A percentile compares a stretch with the other conserved stretches of the same genome.
phyloP scores from a whole-genome alignment of 1,140 invertebrate species.

The Micrasema minimum region DNA sequence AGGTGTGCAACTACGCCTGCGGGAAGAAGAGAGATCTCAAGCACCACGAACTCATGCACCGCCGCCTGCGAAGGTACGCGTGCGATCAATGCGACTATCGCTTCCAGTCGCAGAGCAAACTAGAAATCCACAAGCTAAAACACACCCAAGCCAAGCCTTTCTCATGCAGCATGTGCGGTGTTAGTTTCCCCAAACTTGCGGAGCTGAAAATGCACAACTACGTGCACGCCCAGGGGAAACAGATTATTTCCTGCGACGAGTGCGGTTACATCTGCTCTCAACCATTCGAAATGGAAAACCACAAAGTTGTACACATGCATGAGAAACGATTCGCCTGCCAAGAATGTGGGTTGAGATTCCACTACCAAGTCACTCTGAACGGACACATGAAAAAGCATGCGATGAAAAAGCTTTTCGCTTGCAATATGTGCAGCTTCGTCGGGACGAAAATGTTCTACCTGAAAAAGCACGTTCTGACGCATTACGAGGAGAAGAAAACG shows the following conservation, averaged over 20 bases:
- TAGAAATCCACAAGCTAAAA: slow-evolving; percentile 33
- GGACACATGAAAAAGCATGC: slow-evolving; percentile 37
- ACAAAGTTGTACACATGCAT: slow-evolving; percentile 64
- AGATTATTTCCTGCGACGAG: slow-evolving; percentile 32
- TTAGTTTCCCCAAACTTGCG: slow-evolving; percentile 60
- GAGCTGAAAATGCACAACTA: slow-evolving; percentile 54
- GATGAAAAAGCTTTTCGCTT: slow-evolving; percentile 24
- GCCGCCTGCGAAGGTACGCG: slow-evolving; percentile 5
- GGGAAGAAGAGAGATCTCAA: slow-evolving; percentile 30
- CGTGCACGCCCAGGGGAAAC: slow-evolving; percentile 29
- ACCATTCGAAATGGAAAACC: slow-evolving; percentile 59
- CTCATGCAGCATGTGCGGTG: slow-evolving; percentile 56
- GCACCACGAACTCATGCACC: slow-evolving; percentile 34
- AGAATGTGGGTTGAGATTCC: slow-evolving; percentile 21
- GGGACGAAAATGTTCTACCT: slow-evolving; percentile 32
- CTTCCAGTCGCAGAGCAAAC: slow-evolving; percentile 21
- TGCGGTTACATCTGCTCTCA: slow-evolving; percentile 31
- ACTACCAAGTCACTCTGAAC: slow-evolving; percentile 30
- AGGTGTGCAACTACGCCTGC: slow-evolving; percentile 58
- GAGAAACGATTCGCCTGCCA: slow-evolving; percentile 60
- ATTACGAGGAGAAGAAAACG: slow-evolving; percentile 48
- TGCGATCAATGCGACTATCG: slow-evolving; percentile 39
- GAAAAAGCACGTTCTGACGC: slow-evolving; percentile 58
- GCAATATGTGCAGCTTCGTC: slow-evolving; percentile 25
- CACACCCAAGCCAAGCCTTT: slow-evolving; percentile 42